phyloP scores from a whole-genome alignment of 2,888 invertebrate genomes.

The Scaptomyza polygonia region DNA sequence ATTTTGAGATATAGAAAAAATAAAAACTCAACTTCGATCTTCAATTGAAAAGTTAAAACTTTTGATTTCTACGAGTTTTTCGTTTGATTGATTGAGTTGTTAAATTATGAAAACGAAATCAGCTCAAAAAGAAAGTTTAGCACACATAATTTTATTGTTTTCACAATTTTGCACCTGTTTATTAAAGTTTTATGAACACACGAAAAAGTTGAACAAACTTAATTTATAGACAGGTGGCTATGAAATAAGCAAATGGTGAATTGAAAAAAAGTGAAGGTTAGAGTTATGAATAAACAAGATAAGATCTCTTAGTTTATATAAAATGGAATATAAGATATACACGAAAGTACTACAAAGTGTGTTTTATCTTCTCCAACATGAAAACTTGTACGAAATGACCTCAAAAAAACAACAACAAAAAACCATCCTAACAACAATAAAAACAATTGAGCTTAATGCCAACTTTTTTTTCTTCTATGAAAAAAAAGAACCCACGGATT shows the following conservation, averaged over 20 bases:
- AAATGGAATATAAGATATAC: slow-evolving; percentile 8
- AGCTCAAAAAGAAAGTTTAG: slow-evolving; percentile 63
- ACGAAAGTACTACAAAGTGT: slow-evolving; percentile 41
- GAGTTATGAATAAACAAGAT: not conserved
- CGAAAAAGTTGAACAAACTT: slow-evolving; percentile 40
- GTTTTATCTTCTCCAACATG: slow-evolving; percentile 27
- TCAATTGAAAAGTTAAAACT: slow-evolving; percentile 23
- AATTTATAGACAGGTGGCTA: slow-evolving; percentile 20
- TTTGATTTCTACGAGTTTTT: slow-evolving; percentile 48
- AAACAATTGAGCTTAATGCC: slow-evolving; percentile 38
- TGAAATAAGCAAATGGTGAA: slow-evolving; percentile 15
- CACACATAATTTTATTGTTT: slow-evolving; percentile 43
- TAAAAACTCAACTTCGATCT: slow-evolving; percentile 3
- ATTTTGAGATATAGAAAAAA: slow-evolving; percentile 5
- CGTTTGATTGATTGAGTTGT: slow-evolving; percentile 30
- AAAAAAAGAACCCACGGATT: slow-evolving; percentile 55
- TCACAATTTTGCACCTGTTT: slow-evolving; percentile 42
- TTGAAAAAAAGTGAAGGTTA: slow-evolving; percentile 24
- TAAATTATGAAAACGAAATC: slow-evolving; percentile 47
- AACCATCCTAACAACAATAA: slow-evolving; percentile 12
- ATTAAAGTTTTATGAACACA: slow-evolving; percentile 13
- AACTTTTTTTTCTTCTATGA: slow-evolving; percentile 13
- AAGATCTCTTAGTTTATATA: not conserved
- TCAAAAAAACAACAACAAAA: slow-evolving; percentile 43
- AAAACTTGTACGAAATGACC: slow-evolving; percentile 33